Evolutionary conservation across 2,888 invertebrate genomes (phyloP), one percentile per base, ranked within the genome.

Genomic region (Subacronicta megacephala): DNA sequence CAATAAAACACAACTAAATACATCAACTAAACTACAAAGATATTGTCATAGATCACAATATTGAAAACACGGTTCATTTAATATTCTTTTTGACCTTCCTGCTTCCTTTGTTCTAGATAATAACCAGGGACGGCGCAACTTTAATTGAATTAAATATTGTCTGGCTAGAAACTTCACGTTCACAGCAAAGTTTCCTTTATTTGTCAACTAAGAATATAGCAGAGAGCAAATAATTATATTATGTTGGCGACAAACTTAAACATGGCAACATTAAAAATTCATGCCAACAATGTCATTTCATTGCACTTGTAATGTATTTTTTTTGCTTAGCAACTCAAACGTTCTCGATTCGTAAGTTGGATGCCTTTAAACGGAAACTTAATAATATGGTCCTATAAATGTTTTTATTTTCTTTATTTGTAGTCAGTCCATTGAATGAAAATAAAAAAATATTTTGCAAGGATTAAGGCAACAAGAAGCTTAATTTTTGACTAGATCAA

Each of bases 141-240:
- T 78, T 83, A 75, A 75, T 75, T 75, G 62, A 82, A 83, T 83
- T 82, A 82, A 79, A 83, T 76, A 78, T 77, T 75, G 75, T 75
- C 75, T 75, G 72, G 69, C 74, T 66, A 44, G 56, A 36, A 62
- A 66, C 49, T 70, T 53, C 43, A 60, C 65, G 49, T 68, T 71
- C 68, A 55, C 71, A 62, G 56, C 35, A n/a, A 59, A 66, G 42
- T 60, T 64, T 62, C 62, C 50, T 61, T 51, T 69, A 59, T 77
- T 67, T 62, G 49, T 52, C 26, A 52, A 47, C 56, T 44, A 57
- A 53, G 61, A 49, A 59, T 73, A 72, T 54, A 38, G n/a, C n/a
- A 60, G 13, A 52, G 29, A 43, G 38, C 20, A 67, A 60, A 68
- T 72, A 66, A 75, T 66, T 52, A 52, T 71, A 47, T 65, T 75